A percentile compares a stretch with the other conserved stretches of the same genome.
These are phyloP conservation scores for Cantharis lateralis DNA, from an alignment of 2,888 invertebrate species.

Conservation along the genomic window DNA sequence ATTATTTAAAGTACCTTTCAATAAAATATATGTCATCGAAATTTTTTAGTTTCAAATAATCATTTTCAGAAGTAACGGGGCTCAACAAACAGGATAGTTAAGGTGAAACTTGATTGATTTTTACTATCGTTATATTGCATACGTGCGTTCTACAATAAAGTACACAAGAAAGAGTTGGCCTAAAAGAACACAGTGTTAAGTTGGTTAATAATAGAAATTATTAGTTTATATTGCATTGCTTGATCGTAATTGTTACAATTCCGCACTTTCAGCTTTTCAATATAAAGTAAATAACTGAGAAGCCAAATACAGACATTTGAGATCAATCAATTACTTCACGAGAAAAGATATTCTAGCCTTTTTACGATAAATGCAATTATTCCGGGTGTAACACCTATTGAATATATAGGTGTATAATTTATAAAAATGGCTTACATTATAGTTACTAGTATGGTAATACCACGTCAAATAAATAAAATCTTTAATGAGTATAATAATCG, in stretches of 20 bases:
- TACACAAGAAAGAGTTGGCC: constrained; percentile 9
- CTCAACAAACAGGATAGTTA: constrained; percentile 13
- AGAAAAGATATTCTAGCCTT: not conserved
- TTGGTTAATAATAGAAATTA: not conserved
- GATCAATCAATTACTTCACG: not conserved
- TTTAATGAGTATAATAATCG: not conserved
- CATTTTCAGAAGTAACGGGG: not conserved
- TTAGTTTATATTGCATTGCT: not conserved
- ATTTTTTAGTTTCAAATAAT: not conserved
- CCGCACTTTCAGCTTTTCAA: not conserved
- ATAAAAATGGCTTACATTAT: not conserved
- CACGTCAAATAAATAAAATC: no score
- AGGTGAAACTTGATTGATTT: constrained; percentile 11
- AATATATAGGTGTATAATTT: no score
- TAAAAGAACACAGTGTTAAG: constrained; percentile 2
- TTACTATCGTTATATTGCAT: constrained; percentile 5
- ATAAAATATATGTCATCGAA: not conserved
- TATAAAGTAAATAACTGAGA: not conserved
- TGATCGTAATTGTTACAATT: not conserved
- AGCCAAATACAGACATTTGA: constrained; percentile 1
- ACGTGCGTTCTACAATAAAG: constrained; percentile 15
- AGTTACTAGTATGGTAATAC: not conserved
- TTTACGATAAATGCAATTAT: not conserved
- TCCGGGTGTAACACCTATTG: not conserved
- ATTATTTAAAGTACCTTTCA: not conserved